Evolutionary conservation across 2,888 invertebrate genomes (phyloP), one percentile per base, ranked within the genome.

Genomic region (Trissolcus japonicus): DNA sequence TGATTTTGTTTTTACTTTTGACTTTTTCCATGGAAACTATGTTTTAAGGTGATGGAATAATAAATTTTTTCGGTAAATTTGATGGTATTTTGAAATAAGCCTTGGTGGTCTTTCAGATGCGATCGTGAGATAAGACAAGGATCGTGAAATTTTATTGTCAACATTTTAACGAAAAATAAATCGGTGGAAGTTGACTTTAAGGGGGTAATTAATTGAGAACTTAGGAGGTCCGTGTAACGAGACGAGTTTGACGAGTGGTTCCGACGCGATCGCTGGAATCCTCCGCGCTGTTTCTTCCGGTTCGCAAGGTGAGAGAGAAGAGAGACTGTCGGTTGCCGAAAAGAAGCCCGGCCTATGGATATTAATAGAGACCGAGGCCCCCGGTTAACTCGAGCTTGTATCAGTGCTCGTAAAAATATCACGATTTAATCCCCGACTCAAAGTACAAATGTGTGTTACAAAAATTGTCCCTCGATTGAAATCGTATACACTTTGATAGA

Each of bases 351-450:
- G 86, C 80, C 82, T 81, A 80, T 81, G 84, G 88, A 86, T 88
- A 88, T 88, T 88, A 86, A 88, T 88, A 88, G 88, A 87, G 86
- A 74, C 83, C 83, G 84, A 86, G 86, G 85, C 85, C 84, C 83
- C 85, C 83, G 81, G 81, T 83, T 81, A 78, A 76, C 80, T 80
- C 80, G 82, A 84, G 85, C 84, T 86, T 83, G 82, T 84, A 80
- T 82, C 80, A 82, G 83, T 83, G 82, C 84, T 85, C 85, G 85
- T 87, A 87, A 87, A 88, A 88, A 88, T 88, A 88, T 84, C 85
- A 51, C 62, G 14, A 74, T 66, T 41, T 66, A 50, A 60, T 66
- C 59, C 82, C 84, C 48, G 46, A 65, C 55, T 48, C n/a, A 59
- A 46, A 11, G 7, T 51, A 21, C 4, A 51, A 51, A 13, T 51